Evolutionary conservation across 1,140 invertebrate species (phyloP).

Genomic region (Drosophila subpulchrella): DNA sequence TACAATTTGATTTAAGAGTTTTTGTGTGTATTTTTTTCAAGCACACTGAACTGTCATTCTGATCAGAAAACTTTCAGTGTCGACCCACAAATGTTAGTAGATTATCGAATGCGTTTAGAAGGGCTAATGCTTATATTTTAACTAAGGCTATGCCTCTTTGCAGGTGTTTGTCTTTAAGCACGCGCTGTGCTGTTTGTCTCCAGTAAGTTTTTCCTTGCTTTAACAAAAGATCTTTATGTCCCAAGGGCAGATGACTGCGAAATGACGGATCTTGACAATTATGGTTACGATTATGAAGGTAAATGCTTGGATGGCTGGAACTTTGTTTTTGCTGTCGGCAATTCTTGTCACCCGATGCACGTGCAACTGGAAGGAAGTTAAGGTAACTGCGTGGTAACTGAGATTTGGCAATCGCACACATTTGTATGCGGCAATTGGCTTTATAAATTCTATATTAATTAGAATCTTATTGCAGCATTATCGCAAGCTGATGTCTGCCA

Average conservation of each 20-base stretch:
- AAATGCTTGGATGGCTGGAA: slow-evolving; percentile 24
- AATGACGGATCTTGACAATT: slow-evolving; percentile 51
- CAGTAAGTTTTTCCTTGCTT: slow-evolving; percentile 32
- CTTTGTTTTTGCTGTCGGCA: slow-evolving; percentile 17
- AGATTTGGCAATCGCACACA: slow-evolving; percentile 61
- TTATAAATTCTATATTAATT: slow-evolving; percentile 80
- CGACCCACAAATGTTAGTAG: slow-evolving; percentile 13
- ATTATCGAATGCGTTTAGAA: slow-evolving; percentile 64
- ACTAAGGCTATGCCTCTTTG: too few species aligned
- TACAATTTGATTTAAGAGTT: too few species aligned
- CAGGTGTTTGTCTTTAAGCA: slow-evolving; percentile 44
- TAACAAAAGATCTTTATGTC: slow-evolving; percentile 56
- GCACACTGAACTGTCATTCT: too few species aligned
- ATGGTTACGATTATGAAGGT: slow-evolving; percentile 62
- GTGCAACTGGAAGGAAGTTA: slow-evolving; percentile 68
- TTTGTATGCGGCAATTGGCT: slow-evolving; percentile 69
- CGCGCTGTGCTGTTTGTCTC: slow-evolving; percentile 44
- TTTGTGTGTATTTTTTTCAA: too few species aligned
- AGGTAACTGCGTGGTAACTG: slow-evolving; percentile 47
- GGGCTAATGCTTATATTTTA: slow-evolving; percentile 21
- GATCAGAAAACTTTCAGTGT: not conserved
- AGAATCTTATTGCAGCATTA: slow-evolving; percentile 34
- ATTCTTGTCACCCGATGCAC: slow-evolving; percentile 53
- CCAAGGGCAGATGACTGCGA: slow-evolving; percentile 70
- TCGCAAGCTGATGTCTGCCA: slow-evolving; percentile 31